Base-by-base conservation (phyloP, 2,888 invertebrate genomes). In the Orthonevra nobilis region DNA sequence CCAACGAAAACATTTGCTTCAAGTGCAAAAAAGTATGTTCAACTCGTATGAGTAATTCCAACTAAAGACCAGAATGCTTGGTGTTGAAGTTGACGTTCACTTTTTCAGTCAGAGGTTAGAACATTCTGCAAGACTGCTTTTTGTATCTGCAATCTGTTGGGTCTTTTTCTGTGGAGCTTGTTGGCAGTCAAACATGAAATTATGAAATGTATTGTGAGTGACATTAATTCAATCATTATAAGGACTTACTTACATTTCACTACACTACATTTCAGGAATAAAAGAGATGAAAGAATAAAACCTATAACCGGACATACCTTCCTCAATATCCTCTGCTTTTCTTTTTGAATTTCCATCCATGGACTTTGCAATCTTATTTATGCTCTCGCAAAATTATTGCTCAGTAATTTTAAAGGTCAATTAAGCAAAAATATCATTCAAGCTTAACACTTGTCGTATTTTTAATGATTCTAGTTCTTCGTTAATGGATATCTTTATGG, bases 11-110 rank as follows among this genome's bases (percentile, higher is more conserved):
- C 12, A 54, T 14, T 7, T 10, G 14, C 20, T 20, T n/a, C 14
- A 14, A 20, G 28, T 17, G 12, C 19, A 10, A 50, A 17, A 28
- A 20, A 20, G 14, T 42, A 19, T 42, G 42, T 32, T 42, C 56
- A 7, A 1, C 0, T 2, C 15, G 15, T 3, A 28, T 6, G n/a
- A 17, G 6, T 36, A 28, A 12, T 40, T 14, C 12, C 10, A 15
- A 26, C 2, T 28, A 19, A 20, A 44, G 26, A 34, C 17, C 10
- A 10, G 42, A 10, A 7, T 17, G n/a, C 26, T 34, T 9, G 19
- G 40, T 20, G n/a, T n/a, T 19, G 14, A 34, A 14, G 26, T 19
- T 12, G 50, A 52, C 70, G 12, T 70, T 70, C 70, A 70, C 70
- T 54, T 63, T 63, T 42, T 12, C 26, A 19, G 20, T 28, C 9